A percentile compares a stretch with the other conserved stretches of the same genome.
Conservation (phyloP, 2,113 vertebrate species). For the Rhabdomys dilectus region DNA sequence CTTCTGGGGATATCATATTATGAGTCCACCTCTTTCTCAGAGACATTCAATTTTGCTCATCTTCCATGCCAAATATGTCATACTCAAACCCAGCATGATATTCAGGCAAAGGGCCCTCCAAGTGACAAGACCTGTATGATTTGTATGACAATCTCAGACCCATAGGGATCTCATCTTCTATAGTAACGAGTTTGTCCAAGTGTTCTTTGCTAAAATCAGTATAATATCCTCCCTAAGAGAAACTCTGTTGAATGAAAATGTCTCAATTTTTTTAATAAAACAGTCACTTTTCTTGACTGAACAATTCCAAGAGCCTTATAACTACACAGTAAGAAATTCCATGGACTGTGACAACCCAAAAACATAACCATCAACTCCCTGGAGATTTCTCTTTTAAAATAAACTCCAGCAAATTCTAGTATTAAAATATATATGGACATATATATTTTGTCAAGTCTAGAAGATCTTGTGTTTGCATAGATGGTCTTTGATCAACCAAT, state of each 20-base stretch:
- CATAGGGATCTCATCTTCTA: constrained; percentile 31
- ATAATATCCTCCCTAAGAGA: constrained; percentile 5
- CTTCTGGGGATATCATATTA: background rate
- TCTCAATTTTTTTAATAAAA: constrained; percentile 61
- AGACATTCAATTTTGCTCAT: background rate
- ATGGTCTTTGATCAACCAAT: constrained; percentile 7
- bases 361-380: constrained; percentile 40
- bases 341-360: constrained; percentile 23
- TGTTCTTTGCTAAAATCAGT: constrained; percentile 44
- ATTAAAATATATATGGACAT: constrained; percentile 33
- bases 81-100: background rate
- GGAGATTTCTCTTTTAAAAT: constrained; percentile 38
- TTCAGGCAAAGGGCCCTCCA: constrained; percentile 1
- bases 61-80: background rate
- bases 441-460: background rate
- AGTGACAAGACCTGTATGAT: constrained; percentile 1
- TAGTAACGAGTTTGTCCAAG: constrained; percentile 12
- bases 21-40: background rate
- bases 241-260: constrained; percentile 62
- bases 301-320: constrained; percentile 34
- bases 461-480: constrained; percentile 21
- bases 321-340: constrained; percentile 35
- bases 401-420: constrained; percentile 64
- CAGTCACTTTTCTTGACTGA: constrained; percentile 46
- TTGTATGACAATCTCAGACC: background rate